These are phyloP conservation scores for Plutella xylostella DNA, from an alignment of 2,888 invertebrate genomes.

Conservation along the genomic window DNA sequence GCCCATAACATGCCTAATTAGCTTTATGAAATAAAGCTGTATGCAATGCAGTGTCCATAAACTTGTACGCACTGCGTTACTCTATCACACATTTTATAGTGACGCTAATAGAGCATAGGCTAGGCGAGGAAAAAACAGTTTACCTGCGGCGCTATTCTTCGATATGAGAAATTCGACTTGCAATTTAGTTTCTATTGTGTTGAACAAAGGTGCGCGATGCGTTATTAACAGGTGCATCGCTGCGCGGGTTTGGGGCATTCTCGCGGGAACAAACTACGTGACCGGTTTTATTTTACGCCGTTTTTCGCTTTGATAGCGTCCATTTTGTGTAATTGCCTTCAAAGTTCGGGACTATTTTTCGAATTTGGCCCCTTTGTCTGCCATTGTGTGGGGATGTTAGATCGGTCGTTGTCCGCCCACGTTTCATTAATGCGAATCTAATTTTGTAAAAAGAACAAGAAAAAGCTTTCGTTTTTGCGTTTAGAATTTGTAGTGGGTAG, in stretches of 20 bases:
- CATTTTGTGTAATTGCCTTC: constrained; percentile 59
- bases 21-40: too few species aligned
- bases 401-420: constrained; percentile 48
- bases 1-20: too few species aligned
- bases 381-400: constrained; percentile 41
- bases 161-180: constrained; percentile 58
- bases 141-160: constrained; percentile 44
- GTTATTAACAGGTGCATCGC: constrained; percentile 65
- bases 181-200: constrained; percentile 63
- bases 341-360: constrained; percentile 55
- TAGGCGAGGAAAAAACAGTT: constrained; percentile 38
- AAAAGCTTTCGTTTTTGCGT: constrained; percentile 41
- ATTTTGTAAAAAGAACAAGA: constrained; percentile 32
- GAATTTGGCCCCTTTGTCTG: constrained; percentile 45
- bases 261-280: constrained; percentile 36
- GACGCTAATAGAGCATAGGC: too few species aligned
- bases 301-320: constrained; percentile 52
- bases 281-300: constrained; percentile 54
- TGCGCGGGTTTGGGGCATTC: constrained; percentile 38
- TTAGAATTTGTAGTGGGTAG: constrained; percentile 15
- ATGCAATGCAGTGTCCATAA: too few species aligned
- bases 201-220: constrained; percentile 59
- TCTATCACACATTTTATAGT: too few species aligned
- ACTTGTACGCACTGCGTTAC: too few species aligned
- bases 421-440: constrained; percentile 61